Conservation (phyloP, 2,113 vertebrate genomes). For the Illadopsis cleaveri region DNA sequence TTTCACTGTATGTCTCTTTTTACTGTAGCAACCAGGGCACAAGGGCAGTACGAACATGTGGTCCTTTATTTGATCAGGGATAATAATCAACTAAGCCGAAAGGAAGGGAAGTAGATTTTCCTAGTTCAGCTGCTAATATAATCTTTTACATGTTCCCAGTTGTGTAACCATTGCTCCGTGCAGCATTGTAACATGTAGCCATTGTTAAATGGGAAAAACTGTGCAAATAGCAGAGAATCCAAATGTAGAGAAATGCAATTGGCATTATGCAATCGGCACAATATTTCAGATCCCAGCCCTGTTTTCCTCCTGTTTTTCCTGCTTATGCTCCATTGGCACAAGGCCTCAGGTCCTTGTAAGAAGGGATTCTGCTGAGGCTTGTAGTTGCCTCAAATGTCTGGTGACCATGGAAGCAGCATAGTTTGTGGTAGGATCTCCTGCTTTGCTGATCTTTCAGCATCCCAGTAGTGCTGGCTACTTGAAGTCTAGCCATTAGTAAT, state of each 20-base stretch:
- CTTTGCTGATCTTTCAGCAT: background rate
- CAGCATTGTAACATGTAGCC: background rate
- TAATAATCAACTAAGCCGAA: conserved; percentile 83
- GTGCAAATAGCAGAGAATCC: background rate
- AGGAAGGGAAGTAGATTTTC: conserved; percentile 73
- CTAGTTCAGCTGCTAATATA: conserved; percentile 69
- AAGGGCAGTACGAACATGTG: conserved; percentile 81
- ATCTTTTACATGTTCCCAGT: conserved; percentile 61
- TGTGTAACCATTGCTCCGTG: conserved; percentile 46
- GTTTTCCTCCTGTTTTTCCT: background rate
- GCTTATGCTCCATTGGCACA: background rate
- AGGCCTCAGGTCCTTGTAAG: background rate
- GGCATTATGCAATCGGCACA: background rate
- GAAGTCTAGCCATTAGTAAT: background rate
- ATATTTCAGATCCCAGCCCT: background rate
- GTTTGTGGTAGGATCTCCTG: background rate
- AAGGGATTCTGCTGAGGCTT: background rate
- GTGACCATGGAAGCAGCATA: background rate
- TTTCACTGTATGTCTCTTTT: conserved; percentile 60
- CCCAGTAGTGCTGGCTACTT: background rate
- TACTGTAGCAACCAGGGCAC: conserved; percentile 74
- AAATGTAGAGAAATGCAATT: background rate
- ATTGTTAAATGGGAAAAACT: conserved; percentile 7
- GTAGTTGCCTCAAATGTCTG: background rate
- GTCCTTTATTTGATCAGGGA: conserved; percentile 82